Evolutionary conservation across 2,888 invertebrate genomes (phyloP).

Genomic region (Lasioglossum zephyrum): DNA sequence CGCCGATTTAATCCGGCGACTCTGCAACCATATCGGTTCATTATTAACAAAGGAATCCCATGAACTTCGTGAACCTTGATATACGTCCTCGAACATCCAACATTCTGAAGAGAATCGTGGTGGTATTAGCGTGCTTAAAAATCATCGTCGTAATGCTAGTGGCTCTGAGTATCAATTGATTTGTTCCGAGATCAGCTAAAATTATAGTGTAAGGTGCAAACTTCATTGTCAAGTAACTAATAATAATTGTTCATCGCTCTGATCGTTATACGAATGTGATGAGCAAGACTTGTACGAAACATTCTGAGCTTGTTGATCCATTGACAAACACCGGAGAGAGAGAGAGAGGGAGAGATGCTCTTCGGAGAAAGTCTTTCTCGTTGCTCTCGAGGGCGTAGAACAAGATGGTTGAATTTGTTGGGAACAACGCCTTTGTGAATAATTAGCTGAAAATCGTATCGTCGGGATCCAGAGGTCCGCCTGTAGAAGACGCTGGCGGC

Average conservation of each 20-base stretch:
- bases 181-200: neutral
- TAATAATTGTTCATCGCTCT: neutral
- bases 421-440: neutral
- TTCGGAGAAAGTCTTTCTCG: neutral
- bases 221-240: neutral
- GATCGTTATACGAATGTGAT: neutral
- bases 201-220: neutral
- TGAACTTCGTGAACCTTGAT: neutral
- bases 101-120: neutral
- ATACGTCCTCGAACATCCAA: neutral
- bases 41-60: neutral
- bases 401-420: neutral
- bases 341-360: neutral
- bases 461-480: neutral
- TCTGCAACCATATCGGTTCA: neutral
- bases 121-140: neutral
- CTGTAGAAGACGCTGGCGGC: neutral
- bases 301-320: neutral
- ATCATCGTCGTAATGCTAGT: neutral
- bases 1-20: constrained; percentile 18
- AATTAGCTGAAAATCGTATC: neutral
- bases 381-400: neutral
- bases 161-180: neutral
- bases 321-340: too few species aligned
- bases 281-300: neutral